phyloP scores from a whole-genome alignment of 2,888 invertebrate genomes.

The Pammene fasciana region DNA sequence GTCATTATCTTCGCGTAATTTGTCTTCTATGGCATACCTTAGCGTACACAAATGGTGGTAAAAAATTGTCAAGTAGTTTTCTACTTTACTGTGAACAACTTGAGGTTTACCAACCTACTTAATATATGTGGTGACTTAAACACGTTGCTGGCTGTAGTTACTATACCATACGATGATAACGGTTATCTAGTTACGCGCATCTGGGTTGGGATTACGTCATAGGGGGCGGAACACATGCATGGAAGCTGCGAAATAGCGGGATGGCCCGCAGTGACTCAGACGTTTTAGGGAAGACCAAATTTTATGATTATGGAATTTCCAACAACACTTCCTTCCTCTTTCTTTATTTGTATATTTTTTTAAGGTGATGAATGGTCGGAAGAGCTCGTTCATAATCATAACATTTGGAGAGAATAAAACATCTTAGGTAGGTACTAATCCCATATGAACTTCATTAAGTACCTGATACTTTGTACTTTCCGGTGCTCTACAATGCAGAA shows the following conservation, averaged over 20 bases:
- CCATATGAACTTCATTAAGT: too few species aligned
- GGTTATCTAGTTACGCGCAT: slow-evolving; percentile 18
- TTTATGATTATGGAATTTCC: neutral
- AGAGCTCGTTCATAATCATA: too few species aligned
- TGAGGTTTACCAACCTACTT: neutral
- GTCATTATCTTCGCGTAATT: neutral
- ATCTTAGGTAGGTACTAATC: too few species aligned
- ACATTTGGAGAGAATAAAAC: too few species aligned
- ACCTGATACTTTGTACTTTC: too few species aligned
- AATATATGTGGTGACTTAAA: neutral
- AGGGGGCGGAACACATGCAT: slow-evolving; percentile 15
- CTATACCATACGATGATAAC: slow-evolving; percentile 14
- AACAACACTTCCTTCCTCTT: slow-evolving; percentile 2
- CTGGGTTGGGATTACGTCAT: slow-evolving; percentile 18
- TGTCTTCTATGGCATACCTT: slow-evolving; percentile 7
- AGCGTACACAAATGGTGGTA: neutral
- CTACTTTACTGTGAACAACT: neutral
- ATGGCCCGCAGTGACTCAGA: neutral
- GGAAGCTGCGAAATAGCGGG: slow-evolving; percentile 8
- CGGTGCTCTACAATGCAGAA: too few species aligned
- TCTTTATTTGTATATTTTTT: too few species aligned
- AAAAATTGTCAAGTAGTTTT: neutral
- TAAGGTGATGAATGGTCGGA: too few species aligned
- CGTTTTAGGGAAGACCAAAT: neutral
- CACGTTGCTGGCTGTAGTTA: neutral